These are phyloP conservation scores for Heliornis fulica DNA, from an alignment of 2,113 vertebrate genomes.

Conservation along the genomic window DNA sequence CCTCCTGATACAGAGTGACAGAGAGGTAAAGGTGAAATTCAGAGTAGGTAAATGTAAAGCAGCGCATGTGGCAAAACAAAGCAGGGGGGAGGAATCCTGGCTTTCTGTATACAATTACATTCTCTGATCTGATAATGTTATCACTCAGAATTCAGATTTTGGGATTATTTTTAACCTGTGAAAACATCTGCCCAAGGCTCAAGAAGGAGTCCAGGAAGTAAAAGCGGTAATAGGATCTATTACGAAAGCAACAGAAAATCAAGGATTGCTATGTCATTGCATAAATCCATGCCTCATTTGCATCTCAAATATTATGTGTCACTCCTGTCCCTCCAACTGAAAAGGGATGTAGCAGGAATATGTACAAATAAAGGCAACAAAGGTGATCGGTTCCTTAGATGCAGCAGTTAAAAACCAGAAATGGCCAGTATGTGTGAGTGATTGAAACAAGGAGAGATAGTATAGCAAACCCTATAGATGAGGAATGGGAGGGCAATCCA, in stretches of 20 bases:
- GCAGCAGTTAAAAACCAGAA: background rate
- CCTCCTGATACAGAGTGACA: background rate
- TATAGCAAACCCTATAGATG: fast-evolving
- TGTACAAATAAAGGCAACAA: background rate
- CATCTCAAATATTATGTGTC: fast-evolving
- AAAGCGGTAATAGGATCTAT: background rate
- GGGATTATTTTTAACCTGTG: background rate
- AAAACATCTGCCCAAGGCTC: background rate
- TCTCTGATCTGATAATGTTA: background rate
- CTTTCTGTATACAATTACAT: background rate
- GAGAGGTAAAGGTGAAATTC: background rate
- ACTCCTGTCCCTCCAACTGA: background rate
- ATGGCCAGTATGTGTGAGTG: fast-evolving
- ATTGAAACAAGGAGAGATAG: background rate
- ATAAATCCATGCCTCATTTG: background rate
- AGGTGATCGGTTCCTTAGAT: background rate
- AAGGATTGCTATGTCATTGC: background rate
- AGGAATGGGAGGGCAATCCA: background rate
- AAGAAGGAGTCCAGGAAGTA: background rate
- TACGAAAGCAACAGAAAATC: background rate
- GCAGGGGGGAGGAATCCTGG: fast-evolving
- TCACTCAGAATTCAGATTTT: background rate
- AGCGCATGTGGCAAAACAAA: background rate
- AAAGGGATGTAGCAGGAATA: background rate
- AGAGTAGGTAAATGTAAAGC: background rate